Base-by-base conservation (phyloP, 1,140 invertebrate genomes). In the Drosophila pruinosa region DNA sequence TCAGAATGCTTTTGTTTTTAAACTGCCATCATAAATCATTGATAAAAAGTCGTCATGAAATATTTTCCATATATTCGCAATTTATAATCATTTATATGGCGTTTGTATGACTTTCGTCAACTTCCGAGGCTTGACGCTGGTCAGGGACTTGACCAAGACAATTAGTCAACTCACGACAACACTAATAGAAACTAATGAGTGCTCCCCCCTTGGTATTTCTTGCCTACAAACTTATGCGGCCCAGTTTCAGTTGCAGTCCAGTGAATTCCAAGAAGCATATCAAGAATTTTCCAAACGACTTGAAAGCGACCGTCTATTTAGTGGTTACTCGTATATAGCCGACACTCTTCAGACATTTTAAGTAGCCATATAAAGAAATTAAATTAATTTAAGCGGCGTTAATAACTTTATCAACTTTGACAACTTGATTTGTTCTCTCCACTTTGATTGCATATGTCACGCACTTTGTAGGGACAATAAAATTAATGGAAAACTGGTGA, bases 341-440 rank as follows among this genome's bases (percentile, higher is more conserved):
- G 4, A 39, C 12, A 38, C 3, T 14, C 36, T 38, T 4, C 5
- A 56, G 34, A 12, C 22, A 45, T 75, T 80, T 80, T 75, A 80
- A 72, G 61, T 72, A 65, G 58, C 56, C 43, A 48, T 59, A 43
- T 85, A 28, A 58, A 69, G 59, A 75, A 83, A 85, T 76, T 67
- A 73, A 56, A 75, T 86, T 74, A 68, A 85, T 86, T 43, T 58
- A 52, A 78, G 45, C 57, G 41, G 62, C 53, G 75, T 72, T 83
- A 83, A 83, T 83, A 83, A 85, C 80, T 77, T 77, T 54, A 85
- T 85, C 52, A 70, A 45, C 57, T 48, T 53, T 80, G 72, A 86
- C 69, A 77, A 68, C 59, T 79, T 80, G 39, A 79, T 85, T 74
- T 39, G 54, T 43, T 54, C 28, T 59, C 39, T 58, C 24, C 19